Evolutionary conservation across 2,113 vertebrate genomes (phyloP), one percentile per base, ranked within the genome.

Genomic region (Canis aureus): DNA sequence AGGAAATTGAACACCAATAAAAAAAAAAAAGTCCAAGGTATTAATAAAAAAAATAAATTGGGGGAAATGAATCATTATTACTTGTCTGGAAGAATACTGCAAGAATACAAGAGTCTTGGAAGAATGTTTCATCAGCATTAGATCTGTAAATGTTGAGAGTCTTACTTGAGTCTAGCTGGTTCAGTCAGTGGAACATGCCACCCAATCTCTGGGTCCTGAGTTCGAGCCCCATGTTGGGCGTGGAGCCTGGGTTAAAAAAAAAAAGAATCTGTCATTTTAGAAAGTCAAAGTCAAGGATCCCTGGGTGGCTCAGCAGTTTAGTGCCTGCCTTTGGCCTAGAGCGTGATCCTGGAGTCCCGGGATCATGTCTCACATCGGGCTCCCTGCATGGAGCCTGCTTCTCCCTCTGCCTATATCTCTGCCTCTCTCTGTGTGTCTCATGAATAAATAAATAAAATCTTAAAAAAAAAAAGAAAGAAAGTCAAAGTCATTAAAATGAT

Each of bases 21-120:
- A n/a, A n/a, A n/a, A n/a, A n/a, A n/a, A 92, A 43, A 81, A 76
- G 78, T n/a, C 57, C 15, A n/a, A 87, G 29, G 25, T 13, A 81
- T 89, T 84, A 25, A 29, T 27, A 85, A 81, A 57, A 86, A 59
- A 27, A 43, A 8, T 43, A 43, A 43, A 43, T 43, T 43, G 43
- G 78, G 23, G 71, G 85, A 79, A 93, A 35, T 80, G 76, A 38
- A 55, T 94, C 76, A 73, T 81, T 66, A 78, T 17, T 84, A 53
- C 11, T 85, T 82, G n/a, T 2, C 19, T 20, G 66, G 19, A 69
- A 85, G 59, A 92, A 92, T 94, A 51, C 17, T 38, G 38, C 9
- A 89, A 88, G 62, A 57, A 59, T 13, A 84, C 16, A 60, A n/a
- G 57, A 32, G 13, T 67, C 81, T 92, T 93, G 20, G 51, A 81